Evolutionary conservation across 2,113 vertebrate genomes (phyloP).

Genomic region (Electrona antarctica): DNA sequence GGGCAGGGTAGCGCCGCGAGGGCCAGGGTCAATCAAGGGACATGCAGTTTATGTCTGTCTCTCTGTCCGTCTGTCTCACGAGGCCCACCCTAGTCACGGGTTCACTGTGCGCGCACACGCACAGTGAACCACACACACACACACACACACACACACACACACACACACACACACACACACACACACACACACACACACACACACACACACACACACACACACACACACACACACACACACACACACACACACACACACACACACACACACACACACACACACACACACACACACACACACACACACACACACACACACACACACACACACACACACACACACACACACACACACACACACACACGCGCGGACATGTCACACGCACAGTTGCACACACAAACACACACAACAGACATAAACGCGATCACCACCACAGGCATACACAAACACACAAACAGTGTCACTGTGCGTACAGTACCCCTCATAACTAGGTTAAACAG

Average conservation of each 20-base stretch:
- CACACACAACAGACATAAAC: constrained; percentile 2
- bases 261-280: constrained; percentile 7
- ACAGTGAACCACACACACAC: constrained; percentile 9
- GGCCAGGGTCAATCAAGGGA: constrained; percentile 79
- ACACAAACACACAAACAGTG: too few relatives aligned
- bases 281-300: neutral
- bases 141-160: constrained; percentile 20
- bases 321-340: too few relatives aligned
- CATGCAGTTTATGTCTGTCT: constrained; percentile 26
- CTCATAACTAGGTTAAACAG: too few relatives aligned
- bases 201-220: constrained; percentile 8
- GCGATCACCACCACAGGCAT: too few relatives aligned
- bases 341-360: too few relatives aligned
- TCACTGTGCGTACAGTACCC: too few relatives aligned
- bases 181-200: constrained; percentile 6
- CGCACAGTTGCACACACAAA: constrained; percentile 4
- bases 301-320: too few relatives aligned
- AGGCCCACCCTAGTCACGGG: constrained; percentile 52
- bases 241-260: constrained; percentile 7
- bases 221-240: constrained; percentile 6
- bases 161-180: constrained; percentile 7
- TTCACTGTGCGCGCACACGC: constrained; percentile 44
- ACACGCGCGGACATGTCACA: neutral
- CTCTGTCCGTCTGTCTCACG: neutral
- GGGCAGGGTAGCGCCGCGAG: constrained; percentile 46